Conservation (phyloP, 2,797 vertebrate species). For the Melopsittacus undulatus region DNA sequence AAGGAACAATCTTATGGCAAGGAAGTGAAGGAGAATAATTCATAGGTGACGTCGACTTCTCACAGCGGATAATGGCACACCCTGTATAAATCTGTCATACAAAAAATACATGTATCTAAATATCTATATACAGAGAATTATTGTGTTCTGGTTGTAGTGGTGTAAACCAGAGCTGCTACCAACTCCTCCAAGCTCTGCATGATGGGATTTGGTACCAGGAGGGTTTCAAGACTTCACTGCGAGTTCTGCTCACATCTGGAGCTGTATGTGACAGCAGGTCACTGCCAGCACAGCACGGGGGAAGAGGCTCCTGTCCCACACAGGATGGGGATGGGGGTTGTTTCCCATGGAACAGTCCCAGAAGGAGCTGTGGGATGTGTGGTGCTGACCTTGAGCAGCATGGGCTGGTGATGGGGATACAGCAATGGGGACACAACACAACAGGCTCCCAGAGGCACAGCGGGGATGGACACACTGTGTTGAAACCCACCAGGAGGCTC, state of each 20-base stretch:
- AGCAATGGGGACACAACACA: background rate
- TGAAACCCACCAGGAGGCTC: background rate
- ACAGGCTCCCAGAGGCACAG: background rate
- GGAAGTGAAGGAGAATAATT: slow-evolving; percentile 7
- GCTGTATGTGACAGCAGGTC: background rate
- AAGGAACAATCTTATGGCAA: background rate
- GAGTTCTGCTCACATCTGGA: background rate
- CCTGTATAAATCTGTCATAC: slow-evolving; percentile 56
- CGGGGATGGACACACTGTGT: accelerated
- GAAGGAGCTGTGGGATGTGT: background rate
- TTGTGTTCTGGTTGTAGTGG: background rate
- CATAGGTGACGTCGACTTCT: background rate
- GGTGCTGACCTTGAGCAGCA: background rate
- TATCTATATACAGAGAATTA: background rate
- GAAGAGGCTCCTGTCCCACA: too few relatives aligned
- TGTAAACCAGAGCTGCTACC: background rate
- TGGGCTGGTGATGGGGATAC: accelerated
- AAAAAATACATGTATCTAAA: slow-evolving; percentile 66
- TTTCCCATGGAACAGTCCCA: background rate
- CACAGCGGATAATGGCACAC: background rate
- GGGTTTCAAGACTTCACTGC: accelerated
- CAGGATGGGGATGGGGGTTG: background rate
- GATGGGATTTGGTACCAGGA: background rate
- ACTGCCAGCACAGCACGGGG: background rate
- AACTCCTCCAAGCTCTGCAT: background rate